Conservation (phyloP, 2,113 vertebrate genomes). For the Scytalopus superciliaris region DNA sequence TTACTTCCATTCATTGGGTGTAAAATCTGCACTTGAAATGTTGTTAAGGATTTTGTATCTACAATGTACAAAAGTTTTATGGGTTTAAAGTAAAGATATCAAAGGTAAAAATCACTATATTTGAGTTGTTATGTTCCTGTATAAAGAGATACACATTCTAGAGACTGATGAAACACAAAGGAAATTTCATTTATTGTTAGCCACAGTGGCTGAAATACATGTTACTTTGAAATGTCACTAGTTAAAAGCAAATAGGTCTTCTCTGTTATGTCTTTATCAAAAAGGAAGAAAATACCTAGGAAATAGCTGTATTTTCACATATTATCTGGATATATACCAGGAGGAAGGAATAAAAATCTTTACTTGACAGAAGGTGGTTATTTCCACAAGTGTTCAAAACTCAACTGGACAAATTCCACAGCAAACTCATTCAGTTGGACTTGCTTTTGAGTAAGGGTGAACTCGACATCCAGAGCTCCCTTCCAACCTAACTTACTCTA, state of each 20-base stretch:
- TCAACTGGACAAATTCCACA: background rate
- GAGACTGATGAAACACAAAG: background rate
- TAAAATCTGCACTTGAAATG: background rate
- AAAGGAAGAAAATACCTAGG: background rate
- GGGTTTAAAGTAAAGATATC: background rate
- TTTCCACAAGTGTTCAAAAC: background rate
- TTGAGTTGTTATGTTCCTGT: background rate
- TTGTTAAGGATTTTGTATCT: background rate
- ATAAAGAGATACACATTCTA: accelerated
- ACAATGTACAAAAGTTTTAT: background rate
- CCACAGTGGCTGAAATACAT: background rate
- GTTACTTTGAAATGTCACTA: background rate
- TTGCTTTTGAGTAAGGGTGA: background rate
- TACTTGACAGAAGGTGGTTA: background rate
- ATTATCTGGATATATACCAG: background rate
- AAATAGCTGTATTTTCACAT: background rate
- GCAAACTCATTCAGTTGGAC: background rate
- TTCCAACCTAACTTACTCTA: background rate
- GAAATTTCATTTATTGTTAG: background rate
- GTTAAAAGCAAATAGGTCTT: background rate
- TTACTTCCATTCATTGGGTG: background rate
- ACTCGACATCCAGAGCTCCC: no score
- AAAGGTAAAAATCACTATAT: background rate
- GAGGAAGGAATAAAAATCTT: background rate
- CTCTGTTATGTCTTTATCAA: background rate